Conservation (phyloP, 2,888 invertebrate species). For the Gari tellinella region DNA sequence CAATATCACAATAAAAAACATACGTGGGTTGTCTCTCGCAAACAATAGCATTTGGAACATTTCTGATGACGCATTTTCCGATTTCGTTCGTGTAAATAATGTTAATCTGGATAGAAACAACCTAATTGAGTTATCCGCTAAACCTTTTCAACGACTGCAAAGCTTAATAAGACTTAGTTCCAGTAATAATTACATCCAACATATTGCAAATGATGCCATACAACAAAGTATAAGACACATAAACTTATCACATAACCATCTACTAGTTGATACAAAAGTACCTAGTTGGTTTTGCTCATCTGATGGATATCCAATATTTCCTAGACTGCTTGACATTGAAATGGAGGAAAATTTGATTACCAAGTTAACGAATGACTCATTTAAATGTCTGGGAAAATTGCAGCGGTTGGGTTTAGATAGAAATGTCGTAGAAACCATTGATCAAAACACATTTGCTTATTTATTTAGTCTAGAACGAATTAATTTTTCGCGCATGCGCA, state of each 20-base stretch:
- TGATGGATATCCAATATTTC: not conserved
- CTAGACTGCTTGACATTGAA: slow-evolving; percentile 1
- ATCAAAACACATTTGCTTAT: slow-evolving; percentile 3
- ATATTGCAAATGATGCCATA: not conserved
- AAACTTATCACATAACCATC: not conserved
- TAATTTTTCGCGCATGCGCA: not conserved
- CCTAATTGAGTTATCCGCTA: not conserved
- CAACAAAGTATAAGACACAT: slow-evolving; percentile 1
- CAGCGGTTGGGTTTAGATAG: not conserved
- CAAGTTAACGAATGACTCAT: not conserved
- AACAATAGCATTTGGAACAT: slow-evolving; percentile 7
- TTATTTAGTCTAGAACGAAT: slow-evolving; percentile 1
- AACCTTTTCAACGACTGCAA: too few species aligned
- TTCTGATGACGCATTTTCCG: not conserved
- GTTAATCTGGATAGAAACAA: slow-evolving; percentile 1
- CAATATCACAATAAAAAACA: too few species aligned
- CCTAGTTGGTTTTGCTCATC: slow-evolving; percentile 2
- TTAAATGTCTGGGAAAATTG: slow-evolving; percentile 5
- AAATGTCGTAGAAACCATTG: slow-evolving; percentile 1
- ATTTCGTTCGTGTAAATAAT: not conserved
- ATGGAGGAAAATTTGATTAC: slow-evolving; percentile 5
- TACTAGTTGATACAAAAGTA: not conserved
- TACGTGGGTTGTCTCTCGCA: not conserved
- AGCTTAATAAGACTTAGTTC: not conserved
- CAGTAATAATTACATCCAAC: slow-evolving; percentile 4